These are phyloP conservation scores for Mallateleia sp. DNA, from an alignment of 2,888 invertebrate species.

Conservation along the genomic window DNA sequence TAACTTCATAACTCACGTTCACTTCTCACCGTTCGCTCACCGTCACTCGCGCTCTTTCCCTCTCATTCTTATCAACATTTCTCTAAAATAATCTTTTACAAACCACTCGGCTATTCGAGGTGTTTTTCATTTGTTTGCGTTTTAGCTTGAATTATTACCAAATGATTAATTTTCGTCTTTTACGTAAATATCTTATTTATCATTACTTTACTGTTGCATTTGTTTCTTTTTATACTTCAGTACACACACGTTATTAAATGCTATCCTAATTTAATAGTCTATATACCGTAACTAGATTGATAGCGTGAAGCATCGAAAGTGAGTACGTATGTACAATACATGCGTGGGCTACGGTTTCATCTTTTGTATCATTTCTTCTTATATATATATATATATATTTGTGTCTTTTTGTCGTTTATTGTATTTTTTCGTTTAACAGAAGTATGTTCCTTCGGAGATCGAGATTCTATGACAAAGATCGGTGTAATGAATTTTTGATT, in stretches of 20 bases:
- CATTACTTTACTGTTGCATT: constrained; percentile 45
- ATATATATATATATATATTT: not conserved
- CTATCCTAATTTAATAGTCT: constrained; percentile 84
- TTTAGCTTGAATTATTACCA: constrained; percentile 21
- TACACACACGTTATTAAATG: constrained; percentile 81
- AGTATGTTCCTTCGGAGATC: constrained; percentile 34
- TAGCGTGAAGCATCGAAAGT: constrained; percentile 86
- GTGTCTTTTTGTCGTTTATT: constrained; percentile 4
- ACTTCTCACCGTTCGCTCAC: constrained; percentile 67
- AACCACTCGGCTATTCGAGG: constrained; percentile 81
- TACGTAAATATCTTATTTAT: constrained; percentile 23
- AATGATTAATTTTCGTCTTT: no score
- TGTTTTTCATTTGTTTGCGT: not conserved
- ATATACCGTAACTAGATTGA: constrained; percentile 82
- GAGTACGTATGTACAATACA: constrained; percentile 86
- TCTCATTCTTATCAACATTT: constrained; percentile 67
- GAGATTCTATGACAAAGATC: constrained; percentile 42
- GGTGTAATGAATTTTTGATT: no score
- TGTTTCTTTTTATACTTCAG: constrained; percentile 78
- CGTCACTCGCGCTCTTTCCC: constrained; percentile 75
- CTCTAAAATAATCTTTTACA: constrained; percentile 44
- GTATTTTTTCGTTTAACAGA: constrained; percentile 49
- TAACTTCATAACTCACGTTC: constrained; percentile 57
- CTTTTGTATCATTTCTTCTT: constrained; percentile 27
- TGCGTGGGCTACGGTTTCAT: constrained; percentile 81